Base-by-base conservation (phyloP, 1,140 invertebrate species). In the Apis laboriosa region DNA sequence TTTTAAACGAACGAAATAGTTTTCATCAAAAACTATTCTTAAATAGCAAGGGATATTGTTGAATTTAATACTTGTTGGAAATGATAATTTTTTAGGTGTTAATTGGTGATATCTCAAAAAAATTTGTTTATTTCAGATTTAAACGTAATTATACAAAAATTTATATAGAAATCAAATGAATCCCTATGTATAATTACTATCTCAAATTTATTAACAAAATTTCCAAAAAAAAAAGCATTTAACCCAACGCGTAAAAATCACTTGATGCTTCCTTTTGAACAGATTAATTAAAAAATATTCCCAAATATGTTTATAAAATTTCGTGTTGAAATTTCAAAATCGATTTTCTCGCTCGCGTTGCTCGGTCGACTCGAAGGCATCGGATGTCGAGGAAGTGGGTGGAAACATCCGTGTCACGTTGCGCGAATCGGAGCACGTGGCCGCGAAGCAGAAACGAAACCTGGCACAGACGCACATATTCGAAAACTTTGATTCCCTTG, bases 401-500 rank as follows among this genome's bases (percentile, higher is more conserved):
- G 75, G n/a, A 83, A 78, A 60, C 83, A 85, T 85, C 75, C 85
- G 60, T 55, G 75, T 75, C 79, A 85, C 80, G 84, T 87, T 86
- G 68, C 24, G 64, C 73, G 84, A 85, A 85, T 78, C 84, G 75
- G 80, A 83, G 76, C 86, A 86, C 84, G 80, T 83, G 84, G 84
- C 67, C 79, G 75, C 71, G 80, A 17, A 75, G 53, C 80, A 66
- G 76, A 80, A 86, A 73, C 80, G 80, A 86, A 87, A 86, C 86
- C 86, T 87, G 66, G 24, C 61, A 17, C 17, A 4, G 17, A 24
- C n/a, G 21, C 34, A 67, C 81, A 55, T 70, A 34, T 73, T 83
- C 73, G 58, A 85, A 86, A 86, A 86, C 79, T 86, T 86, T 83
- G 21, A 53, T 55, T 55, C 24, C 19, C 72, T 51, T 55, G 64